Conservation (phyloP, 1,140 invertebrate genomes). For the Cheumatopsyche charites region DNA sequence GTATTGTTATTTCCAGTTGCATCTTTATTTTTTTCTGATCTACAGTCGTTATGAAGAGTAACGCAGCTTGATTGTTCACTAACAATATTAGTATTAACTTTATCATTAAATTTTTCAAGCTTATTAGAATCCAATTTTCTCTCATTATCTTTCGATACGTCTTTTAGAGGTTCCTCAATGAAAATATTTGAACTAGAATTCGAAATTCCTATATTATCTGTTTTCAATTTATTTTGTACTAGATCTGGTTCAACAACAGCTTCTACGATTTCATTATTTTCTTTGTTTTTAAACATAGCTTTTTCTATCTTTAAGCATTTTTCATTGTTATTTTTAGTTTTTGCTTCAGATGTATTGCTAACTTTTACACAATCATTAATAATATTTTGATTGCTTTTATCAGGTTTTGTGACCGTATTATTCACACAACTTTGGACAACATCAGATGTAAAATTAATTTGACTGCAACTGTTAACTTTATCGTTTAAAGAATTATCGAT, state of each 20-base stretch:
- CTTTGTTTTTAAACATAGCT: not conserved
- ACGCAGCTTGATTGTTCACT: not conserved
- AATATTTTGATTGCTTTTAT: not conserved
- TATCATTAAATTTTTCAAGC: conserved; percentile 12
- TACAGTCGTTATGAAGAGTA: not conserved
- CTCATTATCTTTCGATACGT: not conserved
- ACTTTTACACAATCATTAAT: not conserved
- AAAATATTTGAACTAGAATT: not conserved
- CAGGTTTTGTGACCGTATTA: not conserved
- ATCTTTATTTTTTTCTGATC: conserved; percentile 3
- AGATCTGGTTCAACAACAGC: not conserved
- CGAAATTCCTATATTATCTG: not conserved
- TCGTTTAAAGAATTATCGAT: not conserved
- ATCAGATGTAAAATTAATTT: not conserved
- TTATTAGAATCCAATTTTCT: not conserved
- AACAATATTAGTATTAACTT: not conserved
- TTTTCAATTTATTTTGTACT: not conserved
- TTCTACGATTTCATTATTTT: not conserved
- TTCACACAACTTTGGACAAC: not conserved
- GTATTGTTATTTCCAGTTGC: conserved; percentile 3
- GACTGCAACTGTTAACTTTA: not conserved
- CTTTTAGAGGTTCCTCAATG: not conserved
- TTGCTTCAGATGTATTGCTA: not conserved
- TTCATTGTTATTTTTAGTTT: not conserved
- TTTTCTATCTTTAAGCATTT: not conserved